Base-by-base conservation (phyloP, 2,797 vertebrate species). In the Micromesistius poutassou region DNA sequence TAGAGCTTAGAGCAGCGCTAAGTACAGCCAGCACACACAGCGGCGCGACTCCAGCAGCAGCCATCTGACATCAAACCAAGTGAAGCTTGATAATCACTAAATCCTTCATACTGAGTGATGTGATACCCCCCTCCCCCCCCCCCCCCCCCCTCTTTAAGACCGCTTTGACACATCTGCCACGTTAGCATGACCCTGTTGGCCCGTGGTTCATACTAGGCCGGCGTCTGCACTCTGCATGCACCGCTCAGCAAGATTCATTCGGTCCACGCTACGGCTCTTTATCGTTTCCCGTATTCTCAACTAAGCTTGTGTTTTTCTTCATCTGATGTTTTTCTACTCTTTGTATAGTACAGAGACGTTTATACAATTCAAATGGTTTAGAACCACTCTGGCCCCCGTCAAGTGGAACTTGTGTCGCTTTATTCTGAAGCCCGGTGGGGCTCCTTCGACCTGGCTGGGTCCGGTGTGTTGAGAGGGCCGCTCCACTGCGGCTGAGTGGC, bases 1-100 rank as follows among this genome's bases (percentile, higher is more conserved):
- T 82, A 79, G 83, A 84, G 77, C 85, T 90, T 90, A 90, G 84
- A 80, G 36, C 86, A 82, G 86, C 87, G 86, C 88, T 84, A 85
- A 87, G 82, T 86, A 79, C n/a, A 14, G 14, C 70, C 13, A 76
- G 78, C 71, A 80, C 25, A 78, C 62, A 68, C 62, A 68, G 9
- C 62, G 28, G 6, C 22, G 46, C 79, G 40, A 70, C 79, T 80
- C 77, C 77, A 79, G 82, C 42, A 80, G 42, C 79, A 80, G 42
- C 79, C 87, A 83, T 90, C 81, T 90, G 85, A 88, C 83, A 84
- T 86, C 78, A 82, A 77, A 85, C 81, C 85, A 86, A 85, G 77
- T 74, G 75, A 78, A 81, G 76, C 78, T 81, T 84, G 85, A 87
- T 86, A 76, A 38, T 8, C 4, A 72, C 78, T 88, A 82, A 90